Evolutionary conservation across 2,113 vertebrate species (phyloP), one percentile per base, ranked within the genome.

Genomic region (Syrrhaptes paradoxus): DNA sequence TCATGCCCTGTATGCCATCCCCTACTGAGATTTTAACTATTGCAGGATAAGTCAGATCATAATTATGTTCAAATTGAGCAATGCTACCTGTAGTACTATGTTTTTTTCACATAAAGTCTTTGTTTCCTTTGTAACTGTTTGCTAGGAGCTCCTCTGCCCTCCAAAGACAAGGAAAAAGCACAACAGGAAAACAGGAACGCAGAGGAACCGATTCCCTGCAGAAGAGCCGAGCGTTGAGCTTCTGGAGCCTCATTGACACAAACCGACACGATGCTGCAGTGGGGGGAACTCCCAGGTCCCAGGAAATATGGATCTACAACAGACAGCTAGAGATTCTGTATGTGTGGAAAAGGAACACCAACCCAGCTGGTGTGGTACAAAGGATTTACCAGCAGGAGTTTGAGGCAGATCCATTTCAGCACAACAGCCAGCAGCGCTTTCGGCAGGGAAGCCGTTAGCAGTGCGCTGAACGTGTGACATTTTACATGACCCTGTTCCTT

Each of bases 191-290:
- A 7, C 13, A 45, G 3, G 13, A 45, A 83, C 2, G 2, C 31
- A 76, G 36, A 46, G 9, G 10, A 65, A 62, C 3, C 0, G 4
- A 36, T 55, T 67, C 7, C 17, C 34, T 15, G 5, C 0, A 1
- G 26, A 65, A 83, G 15, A 61, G 41, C 8, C 66, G 28, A 79
- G 15, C 26, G 36, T 49, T 58, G 21, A 65, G 21, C 2, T 87
- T 71, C 49, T 80, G 38, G n/a, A 61, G 22, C 24, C 34, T 48
- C 43, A 22, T 46, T 67, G 46, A 51, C 1, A 1, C 18, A 79
- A 49, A 58, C 14, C 2, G 5, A 25, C 3, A 28, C 0, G 4
- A 29, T 26, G 4, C 13, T 32, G 1, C 0, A 0, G 6, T 51
- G 32, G 6, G 7, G 21, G 7, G 20, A 9, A 5, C 5, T 20